Conservation (phyloP, 2,113 vertebrate species). For the Malurus elegans region DNA sequence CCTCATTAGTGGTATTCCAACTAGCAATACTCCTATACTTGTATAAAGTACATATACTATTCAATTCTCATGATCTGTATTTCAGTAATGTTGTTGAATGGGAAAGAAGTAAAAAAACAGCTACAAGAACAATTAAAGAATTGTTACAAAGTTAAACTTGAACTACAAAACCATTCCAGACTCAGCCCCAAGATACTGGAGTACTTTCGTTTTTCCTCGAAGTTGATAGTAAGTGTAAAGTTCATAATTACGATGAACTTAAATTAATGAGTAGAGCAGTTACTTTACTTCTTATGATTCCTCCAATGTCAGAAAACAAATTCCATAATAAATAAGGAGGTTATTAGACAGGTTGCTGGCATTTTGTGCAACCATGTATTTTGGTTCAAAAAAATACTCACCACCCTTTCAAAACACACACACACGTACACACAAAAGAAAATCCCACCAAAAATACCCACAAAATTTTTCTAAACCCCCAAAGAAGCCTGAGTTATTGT, state of each 20-base stretch:
- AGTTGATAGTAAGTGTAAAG: not conserved
- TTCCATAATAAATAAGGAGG: not conserved
- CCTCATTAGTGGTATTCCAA: not conserved
- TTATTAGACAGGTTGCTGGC: not conserved
- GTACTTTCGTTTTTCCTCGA: not conserved
- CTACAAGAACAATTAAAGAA: not conserved
- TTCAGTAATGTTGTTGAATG: not conserved
- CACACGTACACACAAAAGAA: not conserved
- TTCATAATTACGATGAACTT: not conserved
- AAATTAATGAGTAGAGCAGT: not conserved
- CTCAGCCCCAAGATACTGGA: not conserved
- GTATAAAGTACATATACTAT: not conserved
- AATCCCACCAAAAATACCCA: not conserved
- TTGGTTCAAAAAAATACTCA: not conserved
- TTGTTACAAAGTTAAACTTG: not conserved
- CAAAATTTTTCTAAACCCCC: not conserved
- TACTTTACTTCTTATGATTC: not conserved
- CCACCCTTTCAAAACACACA: fast-evolving
- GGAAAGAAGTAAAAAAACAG: not conserved
- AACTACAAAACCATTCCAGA: not conserved
- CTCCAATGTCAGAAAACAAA: not conserved
- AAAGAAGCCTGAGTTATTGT: not conserved
- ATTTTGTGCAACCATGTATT: not conserved
- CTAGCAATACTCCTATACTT: not conserved
- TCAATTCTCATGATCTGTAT: not conserved